A percentile compares a stretch with the other conserved stretches of the same genome.
Evolutionary conservation across 2,113 vertebrate species (phyloP).

Genomic region (Lepisosteus oculatus): DNA sequence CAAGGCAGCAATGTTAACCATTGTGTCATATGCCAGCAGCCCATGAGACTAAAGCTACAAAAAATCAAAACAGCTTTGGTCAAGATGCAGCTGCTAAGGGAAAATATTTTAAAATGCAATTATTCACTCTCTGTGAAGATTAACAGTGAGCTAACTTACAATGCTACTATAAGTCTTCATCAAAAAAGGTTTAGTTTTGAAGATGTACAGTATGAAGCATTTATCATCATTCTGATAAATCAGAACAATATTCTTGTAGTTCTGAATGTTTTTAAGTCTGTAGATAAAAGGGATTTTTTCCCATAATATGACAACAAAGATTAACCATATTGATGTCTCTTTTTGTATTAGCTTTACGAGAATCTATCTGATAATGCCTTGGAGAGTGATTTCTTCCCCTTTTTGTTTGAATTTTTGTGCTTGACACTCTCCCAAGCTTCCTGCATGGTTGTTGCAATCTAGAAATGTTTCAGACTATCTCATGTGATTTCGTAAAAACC

Average conservation of each 20-base stretch:
- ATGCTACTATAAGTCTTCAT: no score
- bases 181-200: no score
- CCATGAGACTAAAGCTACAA: no score
- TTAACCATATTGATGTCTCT: slow-evolving; percentile 55
- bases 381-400: slow-evolving; percentile 13
- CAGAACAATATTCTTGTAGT: slow-evolving; percentile 36
- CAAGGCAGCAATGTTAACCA: no score
- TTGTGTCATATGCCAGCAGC: no score
- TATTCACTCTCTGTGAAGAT: no score
- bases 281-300: slow-evolving; percentile 55
- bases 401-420: slow-evolving; percentile 28
- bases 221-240: neutral
- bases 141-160: no score
- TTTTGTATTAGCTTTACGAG: slow-evolving; percentile 5
- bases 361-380: slow-evolving; percentile 26
- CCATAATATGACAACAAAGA: slow-evolving; percentile 58
- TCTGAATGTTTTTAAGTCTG: slow-evolving; percentile 51
- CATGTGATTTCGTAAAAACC: slow-evolving; percentile 7
- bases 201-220: no score
- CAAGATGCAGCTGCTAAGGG: no score
- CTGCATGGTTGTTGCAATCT: slow-evolving; percentile 34
- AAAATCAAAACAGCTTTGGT: no score
- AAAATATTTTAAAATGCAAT: no score
- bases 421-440: slow-evolving; percentile 26
- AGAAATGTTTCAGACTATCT: slow-evolving; percentile 34